phyloP scores from a whole-genome alignment of 2,797 vertebrate genomes.

The Zalophus californianus region DNA sequence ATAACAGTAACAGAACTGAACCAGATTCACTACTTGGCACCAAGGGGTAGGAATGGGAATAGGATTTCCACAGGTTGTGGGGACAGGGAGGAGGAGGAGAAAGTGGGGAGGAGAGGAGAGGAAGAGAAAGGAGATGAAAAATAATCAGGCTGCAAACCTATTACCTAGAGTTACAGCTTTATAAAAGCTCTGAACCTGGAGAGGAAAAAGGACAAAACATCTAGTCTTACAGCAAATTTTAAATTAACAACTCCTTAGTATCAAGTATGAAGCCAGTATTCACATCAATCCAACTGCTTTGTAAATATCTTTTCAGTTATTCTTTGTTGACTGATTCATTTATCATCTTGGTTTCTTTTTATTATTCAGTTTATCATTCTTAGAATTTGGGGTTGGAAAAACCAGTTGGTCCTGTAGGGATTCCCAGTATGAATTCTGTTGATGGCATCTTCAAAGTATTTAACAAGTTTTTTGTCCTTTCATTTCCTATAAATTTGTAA shows the following conservation, averaged over 20 bases:
- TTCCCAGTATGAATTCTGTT: neutral
- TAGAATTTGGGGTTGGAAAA: neutral
- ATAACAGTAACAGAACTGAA: neutral
- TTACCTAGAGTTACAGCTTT: neutral
- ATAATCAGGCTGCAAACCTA: neutral
- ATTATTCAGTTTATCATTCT: slow-evolving; percentile 18
- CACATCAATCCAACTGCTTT: neutral
- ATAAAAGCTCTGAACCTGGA: neutral
- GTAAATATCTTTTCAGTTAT: neutral
- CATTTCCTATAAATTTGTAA: neutral
- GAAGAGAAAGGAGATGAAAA: neutral
- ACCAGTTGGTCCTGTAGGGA: neutral
- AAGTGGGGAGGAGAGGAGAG: neutral
- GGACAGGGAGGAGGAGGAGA: neutral
- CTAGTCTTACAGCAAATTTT: neutral
- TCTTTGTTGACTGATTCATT: neutral
- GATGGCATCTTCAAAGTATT: neutral
- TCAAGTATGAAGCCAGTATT: neutral
- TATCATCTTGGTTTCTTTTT: neutral
- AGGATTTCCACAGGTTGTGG: neutral
- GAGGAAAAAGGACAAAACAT: neutral
- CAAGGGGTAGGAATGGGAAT: neutral
- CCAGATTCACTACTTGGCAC: neutral
- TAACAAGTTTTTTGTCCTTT: neutral
- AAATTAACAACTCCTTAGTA: slow-evolving; percentile 24